Base-by-base conservation (phyloP, 2,797 vertebrate species). In the Lacerta bilineata region DNA sequence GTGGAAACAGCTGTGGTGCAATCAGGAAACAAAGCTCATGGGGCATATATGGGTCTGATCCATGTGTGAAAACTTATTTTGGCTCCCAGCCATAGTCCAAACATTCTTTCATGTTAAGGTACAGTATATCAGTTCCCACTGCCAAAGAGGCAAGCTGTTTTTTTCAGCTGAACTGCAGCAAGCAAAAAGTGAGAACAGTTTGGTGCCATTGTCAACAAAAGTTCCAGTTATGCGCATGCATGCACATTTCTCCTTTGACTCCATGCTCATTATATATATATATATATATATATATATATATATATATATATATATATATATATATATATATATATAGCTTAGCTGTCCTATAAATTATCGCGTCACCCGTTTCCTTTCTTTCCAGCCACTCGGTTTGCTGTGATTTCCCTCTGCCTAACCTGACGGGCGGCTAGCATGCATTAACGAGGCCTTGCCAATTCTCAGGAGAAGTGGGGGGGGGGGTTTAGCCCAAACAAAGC, bases 401-500 rank as follows among this genome's bases (percentile, higher is more conserved):
- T 5, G 25, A 36, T 41, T 71, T 36, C 76, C 20, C 66, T 27
- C 87, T 59, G 17, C 81, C 76, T 10, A 25, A 36, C 3, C 15
- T 75, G 88, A 85, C 1, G 59, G 55, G 72, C 66, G 17, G 55
- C 85, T 85, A 50, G 83, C 39, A 36, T 59, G 80, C 39, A 50
- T 85, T 75, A 89, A 81, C 41, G 23, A 75, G 33, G 41, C 29
- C 39, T 39, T 68, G 41, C 6, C 25, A 3, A 33, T 17, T 9
- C 83, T 81, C 27, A 3, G 33, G 78, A 81, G 59, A 66, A 90
- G 75, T 3, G 10, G 10, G 66, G 87, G 10, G 10, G 66, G 87
- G 46, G 92, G 80, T 90, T 88, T 84, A 92, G 50, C 91, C 93
- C 90, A 90, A 94, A 94, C 90, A 92, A 87, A 87, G 88, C 0